These are phyloP conservation scores for Synchiropus splendidus DNA, from an alignment of 2,113 vertebrate species.

Conservation along the genomic window DNA sequence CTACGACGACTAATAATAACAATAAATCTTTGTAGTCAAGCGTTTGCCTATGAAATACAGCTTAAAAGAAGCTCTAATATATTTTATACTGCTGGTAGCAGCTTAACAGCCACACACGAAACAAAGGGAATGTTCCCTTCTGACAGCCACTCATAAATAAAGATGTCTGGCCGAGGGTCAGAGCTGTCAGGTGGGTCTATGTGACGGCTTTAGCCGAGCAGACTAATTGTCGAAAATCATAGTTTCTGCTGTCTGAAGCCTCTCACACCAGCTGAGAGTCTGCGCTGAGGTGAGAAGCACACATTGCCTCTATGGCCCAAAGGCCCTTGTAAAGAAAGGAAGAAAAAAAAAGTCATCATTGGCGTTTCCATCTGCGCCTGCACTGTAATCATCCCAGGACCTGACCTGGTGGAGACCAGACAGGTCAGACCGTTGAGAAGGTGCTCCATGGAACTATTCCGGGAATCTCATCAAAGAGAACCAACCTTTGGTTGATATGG, in stretches of 20 bases:
- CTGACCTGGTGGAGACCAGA: too few species aligned
- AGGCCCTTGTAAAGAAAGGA: slow-evolving; percentile 42
- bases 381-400: slow-evolving; percentile 43
- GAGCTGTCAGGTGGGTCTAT: slow-evolving; percentile 9
- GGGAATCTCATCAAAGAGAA: background rate
- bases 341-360: slow-evolving; percentile 8
- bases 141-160: background rate
- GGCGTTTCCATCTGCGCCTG: slow-evolving; percentile 32
- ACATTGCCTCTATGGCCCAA: slow-evolving; percentile 10
- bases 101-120: too few species aligned
- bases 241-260: slow-evolving; percentile 11
- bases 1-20: too few species aligned
- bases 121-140: background rate
- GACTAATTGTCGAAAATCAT: slow-evolving; percentile 28
- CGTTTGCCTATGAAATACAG: too few species aligned
- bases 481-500: too few species aligned
- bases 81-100: too few species aligned
- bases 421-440: too few species aligned
- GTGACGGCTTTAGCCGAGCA: background rate
- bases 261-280: slow-evolving; percentile 16
- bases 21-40: too few species aligned
- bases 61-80: too few species aligned
- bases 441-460: too few species aligned
- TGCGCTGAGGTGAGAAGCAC: slow-evolving; percentile 29
- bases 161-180: slow-evolving; percentile 8